Evolutionary conservation across 1,140 invertebrate genomes (phyloP).

Genomic region (Thereuonema tuberculata): DNA sequence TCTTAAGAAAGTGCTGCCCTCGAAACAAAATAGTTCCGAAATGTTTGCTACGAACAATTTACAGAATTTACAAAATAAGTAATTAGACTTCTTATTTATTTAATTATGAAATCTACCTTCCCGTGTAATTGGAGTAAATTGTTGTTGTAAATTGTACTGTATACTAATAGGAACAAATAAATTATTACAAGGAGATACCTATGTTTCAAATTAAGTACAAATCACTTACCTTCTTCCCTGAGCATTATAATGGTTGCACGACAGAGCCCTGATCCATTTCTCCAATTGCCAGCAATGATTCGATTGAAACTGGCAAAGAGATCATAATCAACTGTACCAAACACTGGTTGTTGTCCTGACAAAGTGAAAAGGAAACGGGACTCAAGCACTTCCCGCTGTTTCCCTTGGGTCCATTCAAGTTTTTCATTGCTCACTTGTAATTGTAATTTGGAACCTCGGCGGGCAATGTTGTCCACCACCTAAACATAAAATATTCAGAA

Average conservation of each 20-base stretch:
- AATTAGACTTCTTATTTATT: too few relatives aligned
- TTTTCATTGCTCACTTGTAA: constrained; percentile 24
- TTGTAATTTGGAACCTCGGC: neutral
- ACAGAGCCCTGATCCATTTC: constrained; percentile 29
- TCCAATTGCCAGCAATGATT: constrained; percentile 25
- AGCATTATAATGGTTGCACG: constrained; percentile 24
- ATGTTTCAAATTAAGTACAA: too few relatives aligned
- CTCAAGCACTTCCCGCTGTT: constrained; percentile 19
- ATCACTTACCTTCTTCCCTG: constrained; percentile 12
- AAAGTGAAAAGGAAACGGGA: constrained; percentile 17
- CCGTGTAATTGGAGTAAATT: too few relatives aligned
- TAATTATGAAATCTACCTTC: too few relatives aligned
- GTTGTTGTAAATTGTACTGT: too few relatives aligned
- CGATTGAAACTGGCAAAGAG: constrained; percentile 30
- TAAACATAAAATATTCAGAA: neutral
- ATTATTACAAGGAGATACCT: too few relatives aligned
- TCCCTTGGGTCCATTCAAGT: constrained; percentile 23
- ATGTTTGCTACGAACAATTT: too few relatives aligned
- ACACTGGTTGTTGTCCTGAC: constrained; percentile 21
- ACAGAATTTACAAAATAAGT: too few relatives aligned
- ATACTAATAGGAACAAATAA: too few relatives aligned
- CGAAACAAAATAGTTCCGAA: too few relatives aligned
- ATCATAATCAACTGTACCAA: constrained; percentile 20
- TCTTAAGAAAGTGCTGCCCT: too few relatives aligned
- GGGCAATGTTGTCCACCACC: too few relatives aligned